These are phyloP conservation scores for Desmophyllum pertusum DNA, from an alignment of 92 coral and sea anemone genomes.

Conservation along the genomic window DNA sequence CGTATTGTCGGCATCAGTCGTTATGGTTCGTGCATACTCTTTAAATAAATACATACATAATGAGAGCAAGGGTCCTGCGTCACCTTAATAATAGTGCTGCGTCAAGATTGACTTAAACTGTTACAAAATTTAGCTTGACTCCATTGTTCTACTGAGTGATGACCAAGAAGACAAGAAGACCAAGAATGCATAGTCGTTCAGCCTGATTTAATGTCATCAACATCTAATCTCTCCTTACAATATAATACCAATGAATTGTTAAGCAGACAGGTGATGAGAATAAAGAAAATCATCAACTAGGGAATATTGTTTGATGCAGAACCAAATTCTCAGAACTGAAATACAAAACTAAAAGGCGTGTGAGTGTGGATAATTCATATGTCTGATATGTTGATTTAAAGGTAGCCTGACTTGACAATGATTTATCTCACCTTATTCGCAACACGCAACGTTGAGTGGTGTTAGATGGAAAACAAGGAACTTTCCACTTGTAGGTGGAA, in stretches of 20 bases:
- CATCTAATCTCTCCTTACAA: background rate
- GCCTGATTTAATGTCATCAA: too few species aligned
- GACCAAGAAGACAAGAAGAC: too few species aligned
- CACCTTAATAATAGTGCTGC: too few species aligned
- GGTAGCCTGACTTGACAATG: background rate
- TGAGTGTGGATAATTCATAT: background rate
- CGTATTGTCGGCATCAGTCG: too few species aligned
- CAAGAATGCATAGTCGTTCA: too few species aligned
- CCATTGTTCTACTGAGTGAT: too few species aligned
- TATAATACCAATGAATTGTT: background rate
- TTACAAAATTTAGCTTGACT: too few species aligned
- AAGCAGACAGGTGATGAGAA: background rate
- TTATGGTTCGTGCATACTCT: too few species aligned
- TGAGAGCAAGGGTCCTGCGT: too few species aligned
- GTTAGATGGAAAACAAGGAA: conserved; percentile 25
- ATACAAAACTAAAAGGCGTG: background rate
- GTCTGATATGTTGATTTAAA: background rate
- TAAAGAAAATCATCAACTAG: background rate
- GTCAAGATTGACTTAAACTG: too few species aligned
- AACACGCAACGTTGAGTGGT: conserved; percentile 34
- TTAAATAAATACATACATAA: too few species aligned
- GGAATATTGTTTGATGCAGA: background rate
- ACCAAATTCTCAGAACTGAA: background rate
- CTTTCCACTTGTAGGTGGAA: conserved; percentile 38
- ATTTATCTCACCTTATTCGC: conserved; percentile 68